phyloP scores from a whole-genome alignment of 2,888 invertebrate species.

The Noctua pronuba region DNA sequence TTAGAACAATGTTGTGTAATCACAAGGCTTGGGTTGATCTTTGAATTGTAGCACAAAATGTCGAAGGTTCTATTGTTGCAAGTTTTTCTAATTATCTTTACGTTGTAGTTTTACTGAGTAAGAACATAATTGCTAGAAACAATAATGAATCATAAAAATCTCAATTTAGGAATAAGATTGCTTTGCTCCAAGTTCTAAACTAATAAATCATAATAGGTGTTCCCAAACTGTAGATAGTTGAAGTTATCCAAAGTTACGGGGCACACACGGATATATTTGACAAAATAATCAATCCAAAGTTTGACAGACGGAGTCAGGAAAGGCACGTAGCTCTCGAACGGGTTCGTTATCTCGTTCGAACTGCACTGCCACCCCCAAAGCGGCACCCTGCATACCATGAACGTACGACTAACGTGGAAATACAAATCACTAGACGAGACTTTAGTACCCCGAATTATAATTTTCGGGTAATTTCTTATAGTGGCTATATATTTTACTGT shows the following conservation, averaged over 20 bases:
- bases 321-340: conserved; percentile 77
- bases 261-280: conserved; percentile 71
- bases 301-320: conserved; percentile 78
- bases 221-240: conserved; percentile 39
- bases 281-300: conserved; percentile 83
- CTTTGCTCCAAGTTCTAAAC: conserved; percentile 9
- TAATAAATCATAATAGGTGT: conserved; percentile 18
- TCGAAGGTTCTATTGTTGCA: conserved; percentile 33
- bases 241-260: conserved; percentile 30
- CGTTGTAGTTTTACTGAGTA: not conserved
- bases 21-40: conserved; percentile 42
- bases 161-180: not conserved
- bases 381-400: conserved; percentile 65
- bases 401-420: conserved; percentile 58
- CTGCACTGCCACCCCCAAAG: conserved; percentile 67
- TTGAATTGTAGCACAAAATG: conserved; percentile 36
- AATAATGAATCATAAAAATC: not conserved
- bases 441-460: conserved; percentile 8
- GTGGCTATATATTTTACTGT: conserved; percentile 34
- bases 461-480: not conserved
- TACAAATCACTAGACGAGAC: conserved; percentile 62
- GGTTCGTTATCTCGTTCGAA: conserved; percentile 83
- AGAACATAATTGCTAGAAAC: not conserved
- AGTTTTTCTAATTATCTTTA: not conserved
- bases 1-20: conserved; percentile 56